phyloP scores from a whole-genome alignment of 2,797 vertebrate species.

The Lepus oiostolus region DNA sequence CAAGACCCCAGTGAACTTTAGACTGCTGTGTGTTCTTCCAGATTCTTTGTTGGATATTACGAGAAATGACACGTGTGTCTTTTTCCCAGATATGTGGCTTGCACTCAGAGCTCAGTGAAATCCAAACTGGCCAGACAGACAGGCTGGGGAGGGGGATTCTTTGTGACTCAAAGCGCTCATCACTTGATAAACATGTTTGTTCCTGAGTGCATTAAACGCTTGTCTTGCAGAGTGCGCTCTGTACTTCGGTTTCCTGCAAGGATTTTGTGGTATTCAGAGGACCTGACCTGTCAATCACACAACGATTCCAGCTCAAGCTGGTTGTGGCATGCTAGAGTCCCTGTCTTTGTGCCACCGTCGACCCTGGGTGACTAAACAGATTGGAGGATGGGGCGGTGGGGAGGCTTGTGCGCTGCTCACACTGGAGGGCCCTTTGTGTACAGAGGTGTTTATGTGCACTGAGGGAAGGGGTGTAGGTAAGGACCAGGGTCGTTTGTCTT shows the following conservation, averaged over 20 bases:
- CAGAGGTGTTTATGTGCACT: neutral
- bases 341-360: neutral
- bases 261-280: neutral
- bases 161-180: neutral
- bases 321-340: neutral
- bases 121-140: neutral
- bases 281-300: neutral
- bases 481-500: neutral
- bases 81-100: neutral
- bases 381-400: too few relatives aligned
- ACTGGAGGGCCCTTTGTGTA: neutral
- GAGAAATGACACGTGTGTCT: neutral
- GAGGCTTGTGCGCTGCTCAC: neutral
- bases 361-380: too few relatives aligned
- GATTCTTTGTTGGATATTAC: neutral
- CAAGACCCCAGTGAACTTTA: neutral
- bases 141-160: neutral
- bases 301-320: neutral
- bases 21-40: neutral
- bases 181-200: neutral
- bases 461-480: neutral
- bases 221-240: neutral
- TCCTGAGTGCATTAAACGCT: neutral
- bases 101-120: neutral
- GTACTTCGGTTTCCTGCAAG: neutral